phyloP scores from a whole-genome alignment of 2,113 vertebrate species.

The Laticauda laticaudata region DNA sequence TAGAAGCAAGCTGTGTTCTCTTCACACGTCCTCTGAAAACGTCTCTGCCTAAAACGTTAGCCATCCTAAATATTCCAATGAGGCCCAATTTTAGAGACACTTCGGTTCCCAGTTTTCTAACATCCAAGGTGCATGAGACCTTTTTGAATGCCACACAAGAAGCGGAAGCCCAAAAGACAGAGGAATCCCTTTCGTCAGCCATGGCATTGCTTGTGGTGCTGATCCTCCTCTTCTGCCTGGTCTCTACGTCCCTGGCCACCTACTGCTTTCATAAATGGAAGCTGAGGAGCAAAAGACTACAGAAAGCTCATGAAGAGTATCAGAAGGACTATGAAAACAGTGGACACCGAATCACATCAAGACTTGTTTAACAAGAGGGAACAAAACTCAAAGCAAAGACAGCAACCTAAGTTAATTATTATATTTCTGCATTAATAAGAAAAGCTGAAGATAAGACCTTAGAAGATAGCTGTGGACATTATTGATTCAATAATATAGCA shows the following conservation, averaged over 20 bases:
- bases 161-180: constrained; percentile 46
- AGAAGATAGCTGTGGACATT: neutral
- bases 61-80: constrained; percentile 52
- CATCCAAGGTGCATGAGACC: constrained; percentile 37
- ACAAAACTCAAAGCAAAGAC: neutral
- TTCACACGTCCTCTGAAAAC: neutral
- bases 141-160: constrained; percentile 56
- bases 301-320: constrained; percentile 73
- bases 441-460: neutral
- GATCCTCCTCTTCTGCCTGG: constrained; percentile 63
- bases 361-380: constrained; percentile 47
- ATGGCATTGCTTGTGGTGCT: constrained; percentile 69
- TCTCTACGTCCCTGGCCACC: constrained; percentile 68
- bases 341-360: constrained; percentile 55
- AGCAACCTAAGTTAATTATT: neutral
- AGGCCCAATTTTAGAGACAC: constrained; percentile 56
- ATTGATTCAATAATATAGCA: constrained; percentile 11
- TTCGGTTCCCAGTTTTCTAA: constrained; percentile 47
- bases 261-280: constrained; percentile 76
- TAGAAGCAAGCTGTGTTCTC: neutral
- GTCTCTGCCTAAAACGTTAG: neutral
- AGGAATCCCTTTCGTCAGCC: constrained; percentile 69
- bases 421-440: constrained; percentile 19
- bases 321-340: constrained; percentile 71
- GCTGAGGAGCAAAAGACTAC: constrained; percentile 67